Evolutionary conservation across 1,140 invertebrate species (phyloP).

Genomic region (Pogonognathellus flavescens): DNA sequence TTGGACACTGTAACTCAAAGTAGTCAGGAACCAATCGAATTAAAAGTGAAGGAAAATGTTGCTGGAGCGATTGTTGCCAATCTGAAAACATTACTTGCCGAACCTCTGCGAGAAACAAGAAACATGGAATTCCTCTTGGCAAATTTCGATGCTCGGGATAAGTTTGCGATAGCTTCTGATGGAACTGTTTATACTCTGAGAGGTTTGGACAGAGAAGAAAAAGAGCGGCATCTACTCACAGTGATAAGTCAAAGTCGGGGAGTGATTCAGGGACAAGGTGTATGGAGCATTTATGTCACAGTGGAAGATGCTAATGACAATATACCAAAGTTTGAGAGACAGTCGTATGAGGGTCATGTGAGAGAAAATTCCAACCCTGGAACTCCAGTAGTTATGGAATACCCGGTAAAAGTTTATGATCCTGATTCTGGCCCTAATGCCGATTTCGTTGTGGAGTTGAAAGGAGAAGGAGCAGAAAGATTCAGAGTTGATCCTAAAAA

Average conservation of each 20-base stretch:
- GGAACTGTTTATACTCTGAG: constrained; percentile 83
- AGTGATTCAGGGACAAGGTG: constrained; percentile 76
- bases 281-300: constrained; percentile 83
- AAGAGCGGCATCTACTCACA: constrained; percentile 77
- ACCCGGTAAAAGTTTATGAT: constrained; percentile 80
- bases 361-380: constrained; percentile 82
- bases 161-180: constrained; percentile 81
- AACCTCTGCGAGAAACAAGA: constrained; percentile 62
- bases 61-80: constrained; percentile 79
- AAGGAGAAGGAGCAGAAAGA: constrained; percentile 81
- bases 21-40: constrained; percentile 78
- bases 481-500: constrained; percentile 81
- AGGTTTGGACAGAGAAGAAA: constrained; percentile 82
- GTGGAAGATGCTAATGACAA: constrained; percentile 92
- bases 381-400: constrained; percentile 77
- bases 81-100: constrained; percentile 72
- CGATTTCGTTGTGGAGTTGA: constrained; percentile 79
- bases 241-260: constrained; percentile 82
- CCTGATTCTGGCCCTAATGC: constrained; percentile 84
- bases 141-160: constrained; percentile 82
- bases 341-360: constrained; percentile 82
- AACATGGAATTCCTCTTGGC: constrained; percentile 80
- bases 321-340: constrained; percentile 82
- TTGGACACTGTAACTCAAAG: constrained; percentile 79
- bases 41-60: constrained; percentile 84